Evolutionary conservation across 2,113 vertebrate genomes (phyloP).

Genomic region (Aegotheles bennettii): DNA sequence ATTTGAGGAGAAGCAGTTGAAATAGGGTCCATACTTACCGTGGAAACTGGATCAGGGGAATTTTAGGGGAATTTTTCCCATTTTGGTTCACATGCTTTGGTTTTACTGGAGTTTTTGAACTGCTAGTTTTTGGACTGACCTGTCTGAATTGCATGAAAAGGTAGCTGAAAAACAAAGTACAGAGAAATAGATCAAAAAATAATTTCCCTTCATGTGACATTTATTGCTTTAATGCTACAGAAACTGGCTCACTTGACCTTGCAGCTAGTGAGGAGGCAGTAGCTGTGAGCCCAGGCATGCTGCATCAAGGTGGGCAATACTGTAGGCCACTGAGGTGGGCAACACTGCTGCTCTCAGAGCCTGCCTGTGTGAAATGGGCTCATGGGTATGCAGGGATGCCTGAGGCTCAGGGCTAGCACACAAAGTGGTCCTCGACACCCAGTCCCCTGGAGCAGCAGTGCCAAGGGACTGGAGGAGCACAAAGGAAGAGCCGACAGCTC

Average conservation of each 20-base stretch:
- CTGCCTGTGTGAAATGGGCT: background rate
- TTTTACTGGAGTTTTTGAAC: background rate
- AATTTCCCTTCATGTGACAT: background rate
- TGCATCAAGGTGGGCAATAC: background rate
- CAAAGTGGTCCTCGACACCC: background rate
- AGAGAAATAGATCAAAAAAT: background rate
- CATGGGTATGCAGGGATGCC: rapidly evolving
- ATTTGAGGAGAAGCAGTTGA: conserved; percentile 23
- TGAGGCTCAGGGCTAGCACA: background rate
- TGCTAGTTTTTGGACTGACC: background rate
- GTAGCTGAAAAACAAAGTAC: background rate
- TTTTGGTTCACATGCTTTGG: background rate
- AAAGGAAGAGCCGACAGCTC: background rate
- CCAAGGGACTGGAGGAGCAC: background rate
- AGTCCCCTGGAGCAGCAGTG: background rate
- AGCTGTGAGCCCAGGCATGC: rapidly evolving
- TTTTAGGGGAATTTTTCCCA: background rate
- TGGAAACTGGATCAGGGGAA: background rate
- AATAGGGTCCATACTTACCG: background rate
- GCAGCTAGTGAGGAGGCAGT: background rate
- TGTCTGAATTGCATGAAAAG: background rate
- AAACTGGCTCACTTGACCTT: background rate
- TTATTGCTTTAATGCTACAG: background rate
- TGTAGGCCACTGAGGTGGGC: background rate
- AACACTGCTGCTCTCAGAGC: background rate